Evolutionary conservation across 2,888 invertebrate genomes (phyloP).

Genomic region (Agriotes lineatus): DNA sequence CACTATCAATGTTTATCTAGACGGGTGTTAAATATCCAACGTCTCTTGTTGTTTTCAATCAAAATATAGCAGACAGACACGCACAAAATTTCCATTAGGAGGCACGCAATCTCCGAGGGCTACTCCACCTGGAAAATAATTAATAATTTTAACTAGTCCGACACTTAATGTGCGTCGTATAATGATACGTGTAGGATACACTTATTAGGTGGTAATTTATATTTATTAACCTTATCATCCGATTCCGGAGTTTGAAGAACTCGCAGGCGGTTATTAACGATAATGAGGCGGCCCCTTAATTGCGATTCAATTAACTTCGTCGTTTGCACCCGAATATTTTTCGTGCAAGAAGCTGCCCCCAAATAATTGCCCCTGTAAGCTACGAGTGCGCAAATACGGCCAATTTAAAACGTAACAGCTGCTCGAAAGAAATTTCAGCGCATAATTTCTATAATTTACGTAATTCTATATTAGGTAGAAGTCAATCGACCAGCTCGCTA

Average conservation of each 20-base stretch:
- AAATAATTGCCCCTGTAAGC: slow-evolving; percentile 17
- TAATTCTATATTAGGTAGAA: slow-evolving; percentile 38
- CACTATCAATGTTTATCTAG: slow-evolving; percentile 21
- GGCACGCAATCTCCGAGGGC: slow-evolving; percentile 4
- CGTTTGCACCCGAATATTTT: slow-evolving; percentile 1
- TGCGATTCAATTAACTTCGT: slow-evolving; percentile 14
- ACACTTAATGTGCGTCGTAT: not conserved
- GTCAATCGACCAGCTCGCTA: slow-evolving; percentile 32
- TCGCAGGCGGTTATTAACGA: not conserved
- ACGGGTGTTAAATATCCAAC: slow-evolving; percentile 20
- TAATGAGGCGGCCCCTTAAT: not conserved
- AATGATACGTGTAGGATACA: not conserved
- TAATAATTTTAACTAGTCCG: not conserved
- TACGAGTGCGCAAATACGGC: slow-evolving; percentile 20
- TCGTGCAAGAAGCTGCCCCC: slow-evolving; percentile 2
- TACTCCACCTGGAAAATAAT: not conserved
- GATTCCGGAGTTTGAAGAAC: not conserved
- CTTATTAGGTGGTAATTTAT: slow-evolving; percentile 3
- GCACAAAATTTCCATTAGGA: slow-evolving; percentile 18
- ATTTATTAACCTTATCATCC: not conserved
- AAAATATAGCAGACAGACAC: slow-evolving; percentile 8
- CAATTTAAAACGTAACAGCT: slow-evolving; percentile 33
- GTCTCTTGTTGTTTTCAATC: slow-evolving; percentile 22
- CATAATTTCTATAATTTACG: slow-evolving; percentile 35
- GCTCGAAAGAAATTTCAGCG: slow-evolving; percentile 30